phyloP scores from a whole-genome alignment of 2,113 vertebrate species.

The Amazona vittata region DNA sequence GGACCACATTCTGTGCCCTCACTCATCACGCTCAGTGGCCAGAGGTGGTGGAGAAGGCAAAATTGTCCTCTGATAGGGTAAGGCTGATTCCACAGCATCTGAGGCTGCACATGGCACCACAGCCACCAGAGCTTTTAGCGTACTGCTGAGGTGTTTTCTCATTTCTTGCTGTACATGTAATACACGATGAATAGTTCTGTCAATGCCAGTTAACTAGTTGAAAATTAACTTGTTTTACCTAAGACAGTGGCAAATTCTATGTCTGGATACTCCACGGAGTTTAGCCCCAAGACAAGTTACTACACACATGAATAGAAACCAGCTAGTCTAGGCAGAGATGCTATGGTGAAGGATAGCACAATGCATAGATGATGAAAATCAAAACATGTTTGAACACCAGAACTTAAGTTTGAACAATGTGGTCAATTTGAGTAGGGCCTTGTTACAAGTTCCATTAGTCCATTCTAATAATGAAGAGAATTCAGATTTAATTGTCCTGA shows the following conservation, averaged over 20 bases:
- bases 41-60: not conserved
- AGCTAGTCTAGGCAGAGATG: not conserved
- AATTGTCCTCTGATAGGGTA: not conserved
- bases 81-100: not conserved
- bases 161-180: not conserved
- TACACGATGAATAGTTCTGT: not conserved
- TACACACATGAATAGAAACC: not conserved
- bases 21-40: not conserved
- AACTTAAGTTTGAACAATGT: not conserved
- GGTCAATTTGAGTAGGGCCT: not conserved
- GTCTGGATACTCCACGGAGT: not conserved
- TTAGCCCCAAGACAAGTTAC: not conserved
- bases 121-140: not conserved
- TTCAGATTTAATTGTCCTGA: not conserved
- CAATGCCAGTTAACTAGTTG: not conserved
- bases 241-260: not conserved
- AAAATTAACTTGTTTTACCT: not conserved
- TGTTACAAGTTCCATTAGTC: not conserved
- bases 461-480: not conserved
- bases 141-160: not conserved
- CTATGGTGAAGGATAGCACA: not conserved
- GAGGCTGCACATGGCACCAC: not conserved
- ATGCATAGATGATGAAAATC: not conserved
- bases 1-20: not conserved
- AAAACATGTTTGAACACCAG: not conserved